Evolutionary conservation across 2,797 vertebrate species (phyloP), one percentile per base, ranked within the genome.

Genomic region (Cyclura pinguis): DNA sequence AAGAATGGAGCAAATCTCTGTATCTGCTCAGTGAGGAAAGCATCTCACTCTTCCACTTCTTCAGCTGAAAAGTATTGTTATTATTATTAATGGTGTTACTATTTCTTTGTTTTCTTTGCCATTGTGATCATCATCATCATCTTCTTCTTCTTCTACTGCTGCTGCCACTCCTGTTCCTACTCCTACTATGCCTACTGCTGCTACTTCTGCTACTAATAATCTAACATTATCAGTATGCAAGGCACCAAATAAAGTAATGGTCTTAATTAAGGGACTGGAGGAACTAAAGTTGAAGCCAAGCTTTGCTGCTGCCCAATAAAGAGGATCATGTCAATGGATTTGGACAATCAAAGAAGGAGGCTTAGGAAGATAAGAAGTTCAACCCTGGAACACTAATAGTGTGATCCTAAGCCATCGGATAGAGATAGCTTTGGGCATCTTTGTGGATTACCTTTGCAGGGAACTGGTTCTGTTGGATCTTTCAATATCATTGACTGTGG

Each of bases 21-120:
- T 50, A 27, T 22, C 59, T 22, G 20, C 81, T 32, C 87, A 89
- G 80, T 69, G 27, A 86, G 42, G n/a, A 88, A 89, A 92, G 80
- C 76, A 73, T 69, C 91, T 87, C 74, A 78, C 42, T 67, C 42
- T 29, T 87, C 27, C 57, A 42, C n/a, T 22, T 88, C 50, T 42
- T 38, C 20, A 32, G 7, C 64, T 35, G 42, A 14, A 42, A 22
- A 50, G n/a, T n/a, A 20, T 52, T 55, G 42, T 47, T 47, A 47
- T 47, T 47, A 47, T 52, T 74, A 77, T 77, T 52, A 47, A n/a
- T 73, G 78, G 80, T 80, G 38, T 72, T 72, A 38, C 16, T 50
- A 29, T 78, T 50, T 22, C 67, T 69, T 62, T 69, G 67, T 67
- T 27, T 67, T 67, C 22, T 0, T 80, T 13, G 13, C 24, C 47